Percentiles rank a stretch among this genome's conserved stretches.
Evolutionary conservation across 2,888 invertebrate genomes (phyloP).

Genomic region (Nemoura dubitans): DNA sequence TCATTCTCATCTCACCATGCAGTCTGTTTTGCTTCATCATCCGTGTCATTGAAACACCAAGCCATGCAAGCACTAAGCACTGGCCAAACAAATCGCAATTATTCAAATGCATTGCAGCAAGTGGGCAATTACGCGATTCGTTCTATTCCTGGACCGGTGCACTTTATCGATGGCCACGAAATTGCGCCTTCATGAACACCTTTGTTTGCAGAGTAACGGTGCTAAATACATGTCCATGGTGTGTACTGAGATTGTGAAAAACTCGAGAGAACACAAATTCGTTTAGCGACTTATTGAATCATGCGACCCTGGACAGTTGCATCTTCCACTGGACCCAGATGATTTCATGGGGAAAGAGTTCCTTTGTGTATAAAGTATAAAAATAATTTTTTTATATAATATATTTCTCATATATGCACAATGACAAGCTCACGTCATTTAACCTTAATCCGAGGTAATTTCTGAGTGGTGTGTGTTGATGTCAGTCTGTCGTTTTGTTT

Average conservation of each 20-base stretch:
- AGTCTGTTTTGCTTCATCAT: background rate
- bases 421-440: background rate
- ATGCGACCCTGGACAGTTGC: constrained; percentile 9
- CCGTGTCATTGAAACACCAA: background rate
- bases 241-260: background rate
- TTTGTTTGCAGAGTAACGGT: background rate
- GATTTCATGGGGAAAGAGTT: constrained; percentile 1
- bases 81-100: background rate
- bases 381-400: background rate
- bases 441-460: background rate
- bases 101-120: background rate
- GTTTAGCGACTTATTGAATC: background rate
- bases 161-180: background rate
- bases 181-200: background rate
- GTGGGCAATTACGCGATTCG: background rate
- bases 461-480: background rate
- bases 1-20: background rate
- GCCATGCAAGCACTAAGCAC: background rate
- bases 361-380: background rate
- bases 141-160: background rate
- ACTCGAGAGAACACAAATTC: background rate
- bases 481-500: background rate
- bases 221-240: background rate
- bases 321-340: background rate
- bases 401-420: background rate